Base-by-base conservation (phyloP, 2,888 invertebrate species). In the Mystacides longicornis region DNA sequence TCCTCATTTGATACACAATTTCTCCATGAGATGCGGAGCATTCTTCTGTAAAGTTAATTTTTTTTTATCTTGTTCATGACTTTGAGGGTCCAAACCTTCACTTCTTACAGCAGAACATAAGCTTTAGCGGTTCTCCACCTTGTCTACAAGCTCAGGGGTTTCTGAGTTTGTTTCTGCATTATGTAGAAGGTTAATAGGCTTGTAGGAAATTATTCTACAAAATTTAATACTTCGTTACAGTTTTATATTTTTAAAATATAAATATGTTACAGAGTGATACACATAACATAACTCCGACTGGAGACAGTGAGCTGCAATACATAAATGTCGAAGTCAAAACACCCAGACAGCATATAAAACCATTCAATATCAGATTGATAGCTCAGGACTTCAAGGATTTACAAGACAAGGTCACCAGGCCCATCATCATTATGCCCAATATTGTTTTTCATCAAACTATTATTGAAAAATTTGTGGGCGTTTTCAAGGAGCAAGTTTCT, bases 401-500 rank as follows among this genome's bases (percentile, higher is more conserved):
- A 23, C 76, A 85, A 66, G 84, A 85, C 62, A 82, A 85, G 63
- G 69, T 89, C 1, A 76, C 77, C n/a, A 74, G 85, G 14, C 83
- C 84, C 1, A 84, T 90, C 51, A 69, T 77, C 1, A 80, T 89
- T 66, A 75, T 85, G 22, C 80, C 85, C 3, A 80, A 84, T 66
- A 82, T 89, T 42, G 81, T 81, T 50, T 85, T 90, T 62, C 81
- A 88, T 67, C 88, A 88, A 62, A 85, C 87, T 1, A 74, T 93
- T 2, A 79, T 88, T 52, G 94, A 95, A 65, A 80, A 87, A 66
- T 95, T 95, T 69, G 79, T 93, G 21, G 86, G 84, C 52, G 89
- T 87, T 0, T 95, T 95, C 68, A 86, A 82, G 64, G 81, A 87
- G 33, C 83, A 87, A 64, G 83, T 90, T 1, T 71, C 79, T 1